Evolutionary conservation across 2,113 vertebrate species (phyloP).

Genomic region (Ceyx melanurus): DNA sequence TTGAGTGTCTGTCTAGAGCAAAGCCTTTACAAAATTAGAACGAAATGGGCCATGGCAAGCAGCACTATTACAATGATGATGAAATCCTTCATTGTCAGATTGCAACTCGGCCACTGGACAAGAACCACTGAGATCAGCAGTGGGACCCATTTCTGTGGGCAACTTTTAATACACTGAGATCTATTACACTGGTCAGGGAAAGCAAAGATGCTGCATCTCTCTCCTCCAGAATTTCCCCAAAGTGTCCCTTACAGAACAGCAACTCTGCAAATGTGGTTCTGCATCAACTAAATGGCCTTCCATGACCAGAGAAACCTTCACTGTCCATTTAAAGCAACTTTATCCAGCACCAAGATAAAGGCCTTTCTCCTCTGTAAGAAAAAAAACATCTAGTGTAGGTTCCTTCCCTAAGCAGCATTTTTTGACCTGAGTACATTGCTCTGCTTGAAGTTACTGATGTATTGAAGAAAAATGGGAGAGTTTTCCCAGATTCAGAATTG

Average conservation of each 20-base stretch:
- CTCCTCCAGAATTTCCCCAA: neutral
- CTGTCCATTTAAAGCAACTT: neutral
- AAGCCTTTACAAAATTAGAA: neutral
- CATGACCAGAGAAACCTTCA: neutral
- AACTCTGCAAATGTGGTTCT: neutral
- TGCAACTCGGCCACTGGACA: neutral
- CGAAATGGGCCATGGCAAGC: neutral
- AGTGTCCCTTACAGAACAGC: neutral
- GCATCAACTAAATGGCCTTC: neutral
- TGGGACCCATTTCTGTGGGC: neutral
- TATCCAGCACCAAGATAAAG: neutral
- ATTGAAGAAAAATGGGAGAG: neutral
- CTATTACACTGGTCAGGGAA: neutral
- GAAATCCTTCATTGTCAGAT: neutral
- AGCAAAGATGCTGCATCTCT: fast-evolving
- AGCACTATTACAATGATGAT: neutral
- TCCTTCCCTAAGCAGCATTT: neutral
- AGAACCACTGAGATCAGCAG: neutral
- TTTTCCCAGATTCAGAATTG: neutral
- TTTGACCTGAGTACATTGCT: neutral
- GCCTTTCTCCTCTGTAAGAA: neutral
- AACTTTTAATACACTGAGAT: neutral
- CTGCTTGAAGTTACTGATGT: neutral
- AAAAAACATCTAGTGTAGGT: neutral
- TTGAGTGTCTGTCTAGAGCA: neutral